These are phyloP conservation scores for Darevskia mixta DNA, from an alignment of 2,797 vertebrate species.

Conservation along the genomic window DNA sequence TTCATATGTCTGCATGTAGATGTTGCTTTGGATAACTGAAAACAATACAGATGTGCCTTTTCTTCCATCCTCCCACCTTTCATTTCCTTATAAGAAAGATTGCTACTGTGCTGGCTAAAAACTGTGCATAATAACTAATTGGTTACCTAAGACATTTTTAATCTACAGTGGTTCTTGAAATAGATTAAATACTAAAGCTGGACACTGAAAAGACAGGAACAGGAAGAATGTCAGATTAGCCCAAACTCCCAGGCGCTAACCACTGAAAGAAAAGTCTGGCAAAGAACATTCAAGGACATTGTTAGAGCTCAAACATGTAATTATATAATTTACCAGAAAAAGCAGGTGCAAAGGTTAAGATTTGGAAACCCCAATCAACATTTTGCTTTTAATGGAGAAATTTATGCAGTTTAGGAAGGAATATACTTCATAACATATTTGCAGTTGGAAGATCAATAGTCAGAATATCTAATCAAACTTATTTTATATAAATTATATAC, in stretches of 20 bases:
- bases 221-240: slow-evolving; percentile 61
- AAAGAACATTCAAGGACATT: slow-evolving; percentile 66
- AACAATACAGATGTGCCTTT: slow-evolving; percentile 69
- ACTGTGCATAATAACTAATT: slow-evolving; percentile 72
- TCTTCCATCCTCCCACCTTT: slow-evolving; percentile 54
- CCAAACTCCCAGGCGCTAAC: slow-evolving; percentile 56
- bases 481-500: not conserved
- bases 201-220: slow-evolving; percentile 61
- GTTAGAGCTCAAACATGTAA: slow-evolving; percentile 47
- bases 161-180: slow-evolving; percentile 63
- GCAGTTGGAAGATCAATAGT: not conserved
- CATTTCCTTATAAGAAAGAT: slow-evolving; percentile 62
- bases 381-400: not conserved
- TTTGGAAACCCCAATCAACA: slow-evolving; percentile 38
- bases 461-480: not conserved
- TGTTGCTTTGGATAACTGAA: slow-evolving; percentile 67
- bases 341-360: slow-evolving; percentile 27
- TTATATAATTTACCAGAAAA: slow-evolving; percentile 43
- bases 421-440: not conserved
- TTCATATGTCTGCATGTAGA: slow-evolving; percentile 44
- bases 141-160: slow-evolving; percentile 69
- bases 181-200: too few relatives aligned
- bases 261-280: slow-evolving; percentile 58
- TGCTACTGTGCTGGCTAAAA: slow-evolving; percentile 71
- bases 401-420: not conserved